Percentiles rank a stretch among this genome's conserved stretches.
Conservation (phyloP, 2,113 vertebrate species). For the Chaenocephalus aceratus region DNA sequence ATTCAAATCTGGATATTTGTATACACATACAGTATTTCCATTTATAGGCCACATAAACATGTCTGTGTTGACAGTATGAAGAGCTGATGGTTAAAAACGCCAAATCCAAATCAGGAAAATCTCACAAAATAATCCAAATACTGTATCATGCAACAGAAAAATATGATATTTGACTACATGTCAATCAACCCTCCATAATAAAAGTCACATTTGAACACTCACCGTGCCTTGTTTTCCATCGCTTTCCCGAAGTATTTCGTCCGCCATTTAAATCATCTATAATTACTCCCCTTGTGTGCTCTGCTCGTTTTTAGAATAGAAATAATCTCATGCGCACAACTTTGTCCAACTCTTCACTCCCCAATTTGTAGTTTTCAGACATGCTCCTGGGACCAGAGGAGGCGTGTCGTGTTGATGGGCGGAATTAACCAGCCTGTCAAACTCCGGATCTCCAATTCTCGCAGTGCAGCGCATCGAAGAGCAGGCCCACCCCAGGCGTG, state of each 20-base stretch:
- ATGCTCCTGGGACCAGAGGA: conserved; percentile 29
- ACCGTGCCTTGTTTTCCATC: conserved; percentile 65
- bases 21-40: too few relatives aligned
- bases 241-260: conserved; percentile 71
- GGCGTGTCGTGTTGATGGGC: conserved; percentile 49
- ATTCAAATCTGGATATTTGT: too few relatives aligned
- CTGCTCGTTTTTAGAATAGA: conserved; percentile 20
- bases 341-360: conserved; percentile 39
- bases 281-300: conserved; percentile 21
- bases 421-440: conserved; percentile 33
- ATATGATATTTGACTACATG: not conserved
- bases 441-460: conserved; percentile 16
- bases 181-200: not conserved
- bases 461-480: not conserved
- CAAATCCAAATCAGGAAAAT: not conserved
- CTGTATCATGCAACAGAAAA: not conserved
- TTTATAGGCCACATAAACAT: too few relatives aligned
- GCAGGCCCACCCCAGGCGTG: not conserved
- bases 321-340: conserved; percentile 32
- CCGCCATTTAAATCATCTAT: conserved; percentile 80
- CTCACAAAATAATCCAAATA: not conserved
- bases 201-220: conserved; percentile 47
- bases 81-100: not conserved
- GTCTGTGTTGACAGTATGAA: not conserved
- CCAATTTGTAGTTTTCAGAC: conserved; percentile 42